phyloP scores from a whole-genome alignment of 92 coral and sea anemone species.

The Porites evermanni region DNA sequence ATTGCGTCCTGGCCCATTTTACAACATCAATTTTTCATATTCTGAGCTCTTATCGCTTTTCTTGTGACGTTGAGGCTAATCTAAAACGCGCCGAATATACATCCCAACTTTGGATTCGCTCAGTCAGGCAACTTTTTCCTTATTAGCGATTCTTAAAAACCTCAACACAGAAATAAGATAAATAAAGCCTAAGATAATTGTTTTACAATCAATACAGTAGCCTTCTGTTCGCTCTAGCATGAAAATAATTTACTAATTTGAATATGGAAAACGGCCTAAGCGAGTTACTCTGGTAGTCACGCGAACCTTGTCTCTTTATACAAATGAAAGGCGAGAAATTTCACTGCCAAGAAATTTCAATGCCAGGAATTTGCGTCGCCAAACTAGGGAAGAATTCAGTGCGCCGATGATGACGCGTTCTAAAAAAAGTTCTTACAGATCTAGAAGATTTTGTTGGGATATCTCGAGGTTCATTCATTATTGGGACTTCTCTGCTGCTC shows the following conservation, averaged over 20 bases:
- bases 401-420: neutral
- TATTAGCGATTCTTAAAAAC: slow-evolving; percentile 82
- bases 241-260: slow-evolving; percentile 95
- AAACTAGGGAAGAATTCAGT: neutral
- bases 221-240: slow-evolving; percentile 98
- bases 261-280: slow-evolving; percentile 76
- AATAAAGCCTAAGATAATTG: slow-evolving; percentile 91
- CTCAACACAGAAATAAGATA: slow-evolving; percentile 82
- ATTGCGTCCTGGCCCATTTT: slow-evolving; percentile 48
- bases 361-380: slow-evolving; percentile 19
- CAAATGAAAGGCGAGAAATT: slow-evolving; percentile 46
- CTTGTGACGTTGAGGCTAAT: slow-evolving; percentile 39
- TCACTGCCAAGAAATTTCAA: slow-evolving; percentile 35
- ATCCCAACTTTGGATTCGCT: slow-evolving; percentile 93
- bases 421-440: slow-evolving; percentile 14
- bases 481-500: slow-evolving; percentile 42
- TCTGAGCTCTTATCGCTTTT: slow-evolving; percentile 36
- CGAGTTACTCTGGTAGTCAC: slow-evolving; percentile 66
- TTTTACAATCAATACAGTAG: slow-evolving; percentile 86
- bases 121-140: slow-evolving; percentile 47
- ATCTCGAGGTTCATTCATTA: slow-evolving; percentile 24
- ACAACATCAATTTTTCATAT: slow-evolving; percentile 56
- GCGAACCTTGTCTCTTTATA: slow-evolving; percentile 68
- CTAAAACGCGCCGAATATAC: slow-evolving; percentile 35
- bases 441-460: slow-evolving; percentile 25